phyloP scores from a whole-genome alignment of 64 coral and sea anemone genomes.

The Dendronephthya gigantea region DNA sequence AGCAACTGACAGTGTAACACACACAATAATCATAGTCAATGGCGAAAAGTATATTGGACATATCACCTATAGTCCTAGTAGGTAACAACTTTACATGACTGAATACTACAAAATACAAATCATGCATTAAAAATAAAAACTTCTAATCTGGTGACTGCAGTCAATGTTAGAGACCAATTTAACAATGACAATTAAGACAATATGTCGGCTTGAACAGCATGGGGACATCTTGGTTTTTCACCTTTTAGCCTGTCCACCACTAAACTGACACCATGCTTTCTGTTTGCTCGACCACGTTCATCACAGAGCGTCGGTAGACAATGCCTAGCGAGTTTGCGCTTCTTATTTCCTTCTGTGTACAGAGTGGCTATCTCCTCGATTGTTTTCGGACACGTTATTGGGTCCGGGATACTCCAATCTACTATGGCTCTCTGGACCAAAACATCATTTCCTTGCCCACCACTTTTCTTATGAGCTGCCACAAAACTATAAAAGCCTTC shows the following conservation, averaged over 20 bases:
- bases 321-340: not conserved
- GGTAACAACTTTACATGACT: too few species aligned
- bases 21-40: too few species aligned
- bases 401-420: not conserved
- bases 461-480: conserved; percentile 5
- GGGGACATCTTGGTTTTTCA: not conserved
- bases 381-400: not conserved
- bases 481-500: not conserved
- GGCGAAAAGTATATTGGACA: too few species aligned
- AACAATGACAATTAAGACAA: too few species aligned
- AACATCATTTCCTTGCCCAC: not conserved
- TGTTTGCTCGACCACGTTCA: not conserved
- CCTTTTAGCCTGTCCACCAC: not conserved
- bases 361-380: not conserved
- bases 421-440: not conserved
- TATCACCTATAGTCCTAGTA: too few species aligned
- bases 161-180: too few species aligned
- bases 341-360: not conserved
- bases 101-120: too few species aligned
- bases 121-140: too few species aligned
- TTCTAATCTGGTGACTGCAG: too few species aligned
- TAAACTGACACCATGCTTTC: not conserved
- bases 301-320: not conserved
- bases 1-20: too few species aligned
- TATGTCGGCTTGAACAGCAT: not conserved